phyloP scores from a whole-genome alignment of 2,888 invertebrate genomes.

The Drosophila borealis region DNA sequence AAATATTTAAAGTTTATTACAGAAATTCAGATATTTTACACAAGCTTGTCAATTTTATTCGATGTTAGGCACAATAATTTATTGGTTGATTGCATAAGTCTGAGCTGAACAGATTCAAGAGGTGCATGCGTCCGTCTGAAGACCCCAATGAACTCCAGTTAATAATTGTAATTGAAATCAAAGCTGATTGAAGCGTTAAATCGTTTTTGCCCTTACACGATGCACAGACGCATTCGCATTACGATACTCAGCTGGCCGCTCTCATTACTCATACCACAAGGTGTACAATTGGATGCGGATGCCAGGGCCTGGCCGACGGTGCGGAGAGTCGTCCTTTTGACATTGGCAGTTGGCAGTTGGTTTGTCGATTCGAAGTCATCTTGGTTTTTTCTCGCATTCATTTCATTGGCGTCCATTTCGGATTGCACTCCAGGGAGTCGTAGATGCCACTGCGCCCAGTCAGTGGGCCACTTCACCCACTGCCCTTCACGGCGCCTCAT shows the following conservation, averaged over 20 bases:
- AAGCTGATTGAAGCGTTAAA: conserved; percentile 80
- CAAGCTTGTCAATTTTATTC: background rate
- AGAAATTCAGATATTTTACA: too few relatives aligned
- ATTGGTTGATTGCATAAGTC: background rate
- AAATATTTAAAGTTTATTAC: too few relatives aligned
- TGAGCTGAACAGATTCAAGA: background rate
- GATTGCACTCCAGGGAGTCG: conserved; percentile 82
- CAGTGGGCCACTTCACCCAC: conserved; percentile 7
- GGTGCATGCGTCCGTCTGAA: background rate
- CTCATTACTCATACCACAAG: conserved; percentile 75
- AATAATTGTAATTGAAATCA: conserved; percentile 81
- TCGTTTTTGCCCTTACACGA: conserved; percentile 57
- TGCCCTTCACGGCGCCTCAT: conserved; percentile 23
- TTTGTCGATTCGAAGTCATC: conserved; percentile 45
- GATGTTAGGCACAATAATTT: background rate
- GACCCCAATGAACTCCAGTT: conserved; percentile 49
- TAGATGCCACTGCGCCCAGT: conserved; percentile 56
- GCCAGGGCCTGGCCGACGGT: conserved; percentile 4
- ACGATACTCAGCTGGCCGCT: conserved; percentile 33
- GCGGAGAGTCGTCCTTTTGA: conserved; percentile 22
- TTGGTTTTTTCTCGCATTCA: conserved; percentile 68
- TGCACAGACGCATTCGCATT: conserved; percentile 22
- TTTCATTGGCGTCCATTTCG: conserved; percentile 80
- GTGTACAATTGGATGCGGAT: conserved; percentile 54
- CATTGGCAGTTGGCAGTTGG: conserved; percentile 22